Evolutionary conservation across 1,140 invertebrate species (phyloP), one percentile per base, ranked within the genome.

Genomic region (Drosophila auraria): DNA sequence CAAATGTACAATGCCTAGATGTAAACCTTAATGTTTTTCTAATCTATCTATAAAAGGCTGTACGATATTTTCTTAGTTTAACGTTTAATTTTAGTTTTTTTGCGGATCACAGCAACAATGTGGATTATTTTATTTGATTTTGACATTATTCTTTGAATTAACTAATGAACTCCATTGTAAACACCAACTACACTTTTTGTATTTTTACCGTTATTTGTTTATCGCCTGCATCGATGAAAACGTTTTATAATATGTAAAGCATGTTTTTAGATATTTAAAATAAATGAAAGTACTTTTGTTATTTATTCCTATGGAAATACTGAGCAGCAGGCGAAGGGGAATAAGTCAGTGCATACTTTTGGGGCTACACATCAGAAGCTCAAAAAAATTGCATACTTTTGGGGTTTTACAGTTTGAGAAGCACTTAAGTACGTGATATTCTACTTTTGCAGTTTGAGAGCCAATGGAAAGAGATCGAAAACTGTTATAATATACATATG

Each of bases 41-140:
- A 47, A 49, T 63, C 20, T 14, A 15, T 73, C 82, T 49, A 23
- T 50, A 60, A 68, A 76, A 71, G 47, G 51, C 68, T n/a, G 12
- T 45, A 40, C 56, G 33, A 38, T n/a, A 40, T 78, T 74, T 36
- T 78, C 49, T 80, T 81, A 68, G 68, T 89, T 82, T 62, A 89
- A 81, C 74, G 78, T 89, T 90, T 89, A 90, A 90, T 90, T 74
- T 66, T 50, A 25, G 30, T 42, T 69, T 69, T 82, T 84, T 63
- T 84, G 77, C 81, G 83, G 86, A 89, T 89, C 86, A 89, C 86
- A 90, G 90, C 86, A 89, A 89, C 86, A 89, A 89, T 89, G 84
- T 82, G 86, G 86, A 90, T 90, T 82, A 82, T 82, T 56, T 78
- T 57, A 62, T 45, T 53, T 53, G 44, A 45, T 73, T 65, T 72